phyloP scores from a whole-genome alignment of 2,888 invertebrate genomes.

The Sarcophaga caerulescens region DNA sequence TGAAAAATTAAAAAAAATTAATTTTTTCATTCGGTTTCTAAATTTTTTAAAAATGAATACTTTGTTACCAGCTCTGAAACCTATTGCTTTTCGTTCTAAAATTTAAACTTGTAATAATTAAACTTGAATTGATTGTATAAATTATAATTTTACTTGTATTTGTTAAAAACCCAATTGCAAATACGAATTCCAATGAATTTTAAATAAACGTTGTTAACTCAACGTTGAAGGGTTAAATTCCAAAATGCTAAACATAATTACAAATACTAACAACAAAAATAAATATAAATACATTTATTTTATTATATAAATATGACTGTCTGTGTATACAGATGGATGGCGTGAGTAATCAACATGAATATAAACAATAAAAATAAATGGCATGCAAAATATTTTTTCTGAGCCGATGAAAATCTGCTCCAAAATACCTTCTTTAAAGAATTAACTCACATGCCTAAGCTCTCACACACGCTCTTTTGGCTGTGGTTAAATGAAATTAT shows the following conservation, averaged over 20 bases:
- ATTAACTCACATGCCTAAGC: not conserved
- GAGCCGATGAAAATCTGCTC: slow-evolving; percentile 41
- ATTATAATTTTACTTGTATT: not conserved
- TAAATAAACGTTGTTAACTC: not conserved
- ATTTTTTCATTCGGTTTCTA: too few species aligned
- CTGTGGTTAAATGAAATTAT: not conserved
- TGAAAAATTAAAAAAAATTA: too few species aligned
- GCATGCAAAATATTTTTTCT: slow-evolving; percentile 40
- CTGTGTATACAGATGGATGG: not conserved
- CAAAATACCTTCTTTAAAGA: slow-evolving; percentile 23
- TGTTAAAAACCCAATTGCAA: not conserved
- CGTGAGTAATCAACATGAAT: slow-evolving; percentile 52
- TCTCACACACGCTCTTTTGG: not conserved
- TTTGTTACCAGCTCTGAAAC: not conserved
- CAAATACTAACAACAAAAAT: not conserved
- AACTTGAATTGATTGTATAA: not conserved
- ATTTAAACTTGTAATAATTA: not conserved
- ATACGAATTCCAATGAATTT: not conserved
- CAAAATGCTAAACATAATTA: slow-evolving; percentile 7
- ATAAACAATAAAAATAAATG: slow-evolving; percentile 16
- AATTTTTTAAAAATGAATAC: not conserved
- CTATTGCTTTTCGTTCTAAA: not conserved
- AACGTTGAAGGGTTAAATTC: slow-evolving; percentile 35
- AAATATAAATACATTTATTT: not conserved
- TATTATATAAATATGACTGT: not conserved